Base-by-base conservation (phyloP, 37 sponge, comb jelly and placozoan species). In the Amphimedon queenslandica region DNA sequence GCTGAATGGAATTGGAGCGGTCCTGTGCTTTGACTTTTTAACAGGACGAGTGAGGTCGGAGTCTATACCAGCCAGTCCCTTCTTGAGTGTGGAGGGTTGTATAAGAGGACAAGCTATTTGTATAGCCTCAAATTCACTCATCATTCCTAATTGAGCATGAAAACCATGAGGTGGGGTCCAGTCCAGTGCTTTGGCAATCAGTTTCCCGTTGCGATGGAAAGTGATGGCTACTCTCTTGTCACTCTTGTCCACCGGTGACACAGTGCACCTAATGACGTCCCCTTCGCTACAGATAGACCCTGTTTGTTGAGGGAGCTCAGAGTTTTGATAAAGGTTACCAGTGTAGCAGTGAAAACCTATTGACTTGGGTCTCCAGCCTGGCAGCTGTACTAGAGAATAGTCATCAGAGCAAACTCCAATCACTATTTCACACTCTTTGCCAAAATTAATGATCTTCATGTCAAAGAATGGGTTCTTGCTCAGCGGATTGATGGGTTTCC, bases 331-430 rank as follows among this genome's bases (percentile, higher is more conserved):
- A 13, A 84, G 71, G 29, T 57, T 28, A 38, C 90, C 90, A 40
- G 72, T 56, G 63, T 90, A 86, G 21, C 77, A 77, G 41, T 90
- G 90, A 63, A 77, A 90, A 24, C 90, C 90, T 24, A 84, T 67
- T 43, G 90, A 90, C 1, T 43, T 24, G 11, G 71, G 57, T 23
- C 67, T 60, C 90, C 90, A 90, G 8, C 90, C 90, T 6, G 82
- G 86, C 20, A 90, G 70, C 28, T 40, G 35, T n/a, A 56, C 76
- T 36, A 42, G n/a, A 5, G 85, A 66, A 57, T 80, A 90, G 23
- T 4, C 40, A 29, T 65, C 28, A 35, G 68, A 66, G 36, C 90
- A 90, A 25, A 84, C 69, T 23, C 90, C 90, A 6, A 84, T 23
- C 1, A 86, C 90, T 34, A 90, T 90, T 64, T 66, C 77, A 39